Evolutionary conservation across 2,888 invertebrate genomes (phyloP).

Genomic region (Drosophila subquinaria): DNA sequence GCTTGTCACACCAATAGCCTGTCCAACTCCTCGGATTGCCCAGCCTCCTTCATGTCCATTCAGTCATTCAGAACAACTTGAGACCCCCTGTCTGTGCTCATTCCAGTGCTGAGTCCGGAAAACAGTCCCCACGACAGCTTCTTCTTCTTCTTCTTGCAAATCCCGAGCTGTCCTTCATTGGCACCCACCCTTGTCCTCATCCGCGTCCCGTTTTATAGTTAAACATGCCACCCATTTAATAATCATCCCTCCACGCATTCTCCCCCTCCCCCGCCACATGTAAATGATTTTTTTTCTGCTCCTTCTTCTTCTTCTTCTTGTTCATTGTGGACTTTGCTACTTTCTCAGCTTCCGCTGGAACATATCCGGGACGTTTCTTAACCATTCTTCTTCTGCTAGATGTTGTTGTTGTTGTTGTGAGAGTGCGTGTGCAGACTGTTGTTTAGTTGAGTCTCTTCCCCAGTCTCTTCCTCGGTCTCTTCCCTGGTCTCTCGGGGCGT

Average conservation of each 20-base stretch:
- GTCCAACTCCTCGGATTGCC: slow-evolving; percentile 42
- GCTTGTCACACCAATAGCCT: slow-evolving; percentile 74
- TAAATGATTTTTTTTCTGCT: slow-evolving; percentile 72
- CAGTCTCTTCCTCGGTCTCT: too few species aligned
- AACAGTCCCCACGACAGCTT: slow-evolving; percentile 29
- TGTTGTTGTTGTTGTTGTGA: slow-evolving; percentile 37
- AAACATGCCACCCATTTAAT: slow-evolving; percentile 85
- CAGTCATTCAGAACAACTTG: slow-evolving; percentile 39
- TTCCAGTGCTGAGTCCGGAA: slow-evolving; percentile 26
- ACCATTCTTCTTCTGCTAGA: slow-evolving; percentile 30
- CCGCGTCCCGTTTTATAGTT: slow-evolving; percentile 77
- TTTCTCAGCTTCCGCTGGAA: slow-evolving; percentile 66
- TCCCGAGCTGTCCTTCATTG: slow-evolving; percentile 72
- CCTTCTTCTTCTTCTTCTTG: slow-evolving; percentile 14
- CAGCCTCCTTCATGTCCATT: slow-evolving; percentile 54
- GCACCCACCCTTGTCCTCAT: slow-evolving; percentile 68
- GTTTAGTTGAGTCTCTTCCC: slow-evolving; percentile 33
- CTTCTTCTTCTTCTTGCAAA: slow-evolving; percentile 47
- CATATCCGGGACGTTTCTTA: slow-evolving; percentile 55
- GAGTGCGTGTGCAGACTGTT: slow-evolving; percentile 56
- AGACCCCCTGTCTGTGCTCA: slow-evolving; percentile 70
- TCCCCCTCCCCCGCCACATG: slow-evolving; percentile 65
- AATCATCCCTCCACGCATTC: slow-evolving; percentile 82
- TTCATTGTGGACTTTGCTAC: slow-evolving; percentile 47
- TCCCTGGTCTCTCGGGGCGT: slow-evolving; percentile 79